Conservation (phyloP, 2,113 vertebrate genomes). For the Istiophorus platypterus region DNA sequence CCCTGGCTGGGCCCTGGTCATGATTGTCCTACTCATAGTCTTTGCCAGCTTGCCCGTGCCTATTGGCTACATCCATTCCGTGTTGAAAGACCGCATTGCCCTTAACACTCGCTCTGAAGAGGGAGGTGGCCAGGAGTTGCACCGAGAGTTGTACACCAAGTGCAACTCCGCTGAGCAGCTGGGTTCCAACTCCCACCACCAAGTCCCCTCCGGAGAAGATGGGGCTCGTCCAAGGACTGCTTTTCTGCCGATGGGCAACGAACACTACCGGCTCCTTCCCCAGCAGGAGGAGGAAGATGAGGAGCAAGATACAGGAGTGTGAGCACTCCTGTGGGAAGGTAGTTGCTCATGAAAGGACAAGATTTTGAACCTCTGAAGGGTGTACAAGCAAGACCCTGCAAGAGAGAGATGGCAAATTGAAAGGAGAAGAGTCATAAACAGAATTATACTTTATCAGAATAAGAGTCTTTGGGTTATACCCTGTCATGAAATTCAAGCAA, state of each 20-base stretch:
- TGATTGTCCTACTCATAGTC: slow-evolving; percentile 90
- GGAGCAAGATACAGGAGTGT: slow-evolving; percentile 81
- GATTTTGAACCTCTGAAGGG: slow-evolving; percentile 1
- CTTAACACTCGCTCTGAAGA: slow-evolving; percentile 68
- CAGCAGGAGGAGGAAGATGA: slow-evolving; percentile 82
- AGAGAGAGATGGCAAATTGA: slow-evolving; percentile 5
- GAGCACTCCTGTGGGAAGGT: slow-evolving; percentile 25
- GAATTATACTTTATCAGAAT: slow-evolving; percentile 3
- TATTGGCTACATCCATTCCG: slow-evolving; percentile 87
- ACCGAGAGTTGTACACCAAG: slow-evolving; percentile 86
- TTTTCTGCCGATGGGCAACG: slow-evolving; percentile 74
- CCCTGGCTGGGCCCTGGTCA: slow-evolving; percentile 91
- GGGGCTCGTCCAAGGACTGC: slow-evolving; percentile 41
- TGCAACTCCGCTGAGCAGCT: slow-evolving; percentile 76
- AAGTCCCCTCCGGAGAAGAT: slow-evolving; percentile 47
- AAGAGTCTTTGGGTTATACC: slow-evolving; percentile 2
- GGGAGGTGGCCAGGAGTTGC: slow-evolving; percentile 81
- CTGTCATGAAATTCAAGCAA: slow-evolving; percentile 19
- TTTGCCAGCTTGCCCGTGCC: slow-evolving; percentile 92
- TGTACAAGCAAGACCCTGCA: background rate
- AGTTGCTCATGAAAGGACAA: slow-evolving; percentile 11
- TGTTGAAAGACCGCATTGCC: slow-evolving; percentile 74
- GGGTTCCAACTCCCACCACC: slow-evolving; percentile 54
- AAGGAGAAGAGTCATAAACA: background rate
- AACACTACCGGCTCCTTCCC: slow-evolving; percentile 82